Evolutionary conservation across 37 sponge, comb jelly and placozoan genomes (phyloP).

Genomic region (Chondrosia reniformis): DNA sequence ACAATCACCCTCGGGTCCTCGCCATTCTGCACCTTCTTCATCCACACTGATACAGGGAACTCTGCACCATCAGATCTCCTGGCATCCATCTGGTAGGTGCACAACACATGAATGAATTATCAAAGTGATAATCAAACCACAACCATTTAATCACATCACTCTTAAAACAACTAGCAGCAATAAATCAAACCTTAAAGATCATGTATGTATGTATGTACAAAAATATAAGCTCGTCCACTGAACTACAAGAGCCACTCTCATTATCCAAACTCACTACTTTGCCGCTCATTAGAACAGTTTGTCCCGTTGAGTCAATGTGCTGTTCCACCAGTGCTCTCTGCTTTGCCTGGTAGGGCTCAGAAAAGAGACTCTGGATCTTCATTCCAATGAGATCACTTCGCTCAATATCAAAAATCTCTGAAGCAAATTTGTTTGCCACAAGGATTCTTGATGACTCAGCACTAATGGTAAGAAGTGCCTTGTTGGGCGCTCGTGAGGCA

Average conservation of each 20-base stretch:
- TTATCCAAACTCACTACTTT: constrained; percentile 85
- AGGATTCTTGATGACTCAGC: constrained; percentile 63
- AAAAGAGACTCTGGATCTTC: constrained; percentile 68
- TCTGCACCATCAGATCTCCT: constrained; percentile 52
- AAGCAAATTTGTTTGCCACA: constrained; percentile 75
- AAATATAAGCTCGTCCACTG: neutral
- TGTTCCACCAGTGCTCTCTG: constrained; percentile 76
- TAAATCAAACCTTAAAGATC: neutral
- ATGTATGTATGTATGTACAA: neutral
- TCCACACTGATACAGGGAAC: constrained; percentile 94
- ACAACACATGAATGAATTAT: neutral
- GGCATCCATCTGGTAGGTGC: constrained; percentile 98
- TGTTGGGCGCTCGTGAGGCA: constrained; percentile 80
- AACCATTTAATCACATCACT: neutral
- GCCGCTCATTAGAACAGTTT: constrained; percentile 77
- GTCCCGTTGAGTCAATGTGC: constrained; percentile 63
- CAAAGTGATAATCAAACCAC: neutral
- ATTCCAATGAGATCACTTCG: constrained; percentile 58
- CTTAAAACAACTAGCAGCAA: neutral
- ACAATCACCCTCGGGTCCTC: constrained; percentile 59
- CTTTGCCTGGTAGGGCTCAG: constrained; percentile 58
- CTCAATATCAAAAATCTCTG: constrained; percentile 76
- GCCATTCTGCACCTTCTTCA: constrained; percentile 60
- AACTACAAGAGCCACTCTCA: neutral
- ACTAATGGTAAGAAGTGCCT: constrained; percentile 83